A percentile compares a stretch with the other conserved stretches of the same genome.
These are phyloP conservation scores for Acromyrmex heyeri DNA, from an alignment of 1,140 invertebrate species.

Conservation along the genomic window DNA sequence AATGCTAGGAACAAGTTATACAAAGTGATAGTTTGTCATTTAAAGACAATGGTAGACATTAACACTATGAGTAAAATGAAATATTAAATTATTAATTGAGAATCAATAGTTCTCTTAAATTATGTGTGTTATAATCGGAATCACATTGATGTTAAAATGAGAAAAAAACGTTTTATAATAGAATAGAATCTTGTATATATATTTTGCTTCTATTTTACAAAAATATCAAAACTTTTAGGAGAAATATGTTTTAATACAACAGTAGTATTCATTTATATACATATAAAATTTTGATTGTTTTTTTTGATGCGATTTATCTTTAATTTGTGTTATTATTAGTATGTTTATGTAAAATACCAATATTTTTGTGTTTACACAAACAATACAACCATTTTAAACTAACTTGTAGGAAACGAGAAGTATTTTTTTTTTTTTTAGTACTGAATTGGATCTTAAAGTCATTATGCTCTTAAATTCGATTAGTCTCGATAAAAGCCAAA, in stretches of 20 bases:
- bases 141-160: constrained; percentile 70
- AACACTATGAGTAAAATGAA: constrained; percentile 45
- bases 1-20: constrained; percentile 70
- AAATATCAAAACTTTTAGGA: constrained; percentile 55
- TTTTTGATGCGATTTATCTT: neutral
- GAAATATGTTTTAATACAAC: constrained; percentile 1
- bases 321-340: constrained; percentile 18
- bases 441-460: constrained; percentile 25
- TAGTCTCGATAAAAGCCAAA: constrained; percentile 76
- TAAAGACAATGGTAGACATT: constrained; percentile 57
- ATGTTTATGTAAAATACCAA: neutral
- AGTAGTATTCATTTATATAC: constrained; percentile 44
- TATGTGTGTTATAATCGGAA: constrained; percentile 72
- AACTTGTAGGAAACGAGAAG: constrained; percentile 6
- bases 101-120: constrained; percentile 58
- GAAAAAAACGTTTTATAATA: constrained; percentile 61
- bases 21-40: constrained; percentile 66
- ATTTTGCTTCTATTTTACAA: constrained; percentile 71
- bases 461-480: constrained; percentile 46
- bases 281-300: constrained; percentile 18
- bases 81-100: constrained; percentile 64
- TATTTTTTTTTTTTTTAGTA: neutral
- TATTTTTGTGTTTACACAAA: neutral
- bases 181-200: constrained; percentile 65
- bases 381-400: constrained; percentile 22